Evolutionary conservation across 2,113 vertebrate genomes (phyloP).

Genomic region (Lethenteron reissneri): DNA sequence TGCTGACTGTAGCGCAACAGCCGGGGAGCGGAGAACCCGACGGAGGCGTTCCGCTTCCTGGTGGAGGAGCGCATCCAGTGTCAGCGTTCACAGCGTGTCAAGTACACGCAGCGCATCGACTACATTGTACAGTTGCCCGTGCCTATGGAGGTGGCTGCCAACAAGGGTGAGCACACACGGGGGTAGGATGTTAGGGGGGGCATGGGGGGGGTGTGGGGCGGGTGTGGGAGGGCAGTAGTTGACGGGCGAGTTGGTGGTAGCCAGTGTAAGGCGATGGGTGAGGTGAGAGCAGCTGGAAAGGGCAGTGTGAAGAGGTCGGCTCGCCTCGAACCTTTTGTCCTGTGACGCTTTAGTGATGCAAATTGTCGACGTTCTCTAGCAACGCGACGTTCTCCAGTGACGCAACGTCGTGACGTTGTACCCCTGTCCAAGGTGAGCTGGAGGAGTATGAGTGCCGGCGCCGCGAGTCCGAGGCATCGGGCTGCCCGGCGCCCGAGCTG

Average conservation of each 20-base stretch:
- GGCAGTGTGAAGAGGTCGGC: no score
- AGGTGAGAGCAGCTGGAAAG: no score
- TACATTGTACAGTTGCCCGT: conserved; percentile 91
- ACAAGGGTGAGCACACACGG: conserved; percentile 41
- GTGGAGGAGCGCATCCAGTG: conserved; percentile 92
- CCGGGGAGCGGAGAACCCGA: conserved; percentile 72
- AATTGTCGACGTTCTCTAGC: no score
- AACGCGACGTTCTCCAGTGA: no score
- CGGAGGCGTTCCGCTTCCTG: conserved; percentile 83
- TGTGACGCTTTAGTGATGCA: no score
- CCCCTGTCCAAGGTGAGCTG: conserved; percentile 43
- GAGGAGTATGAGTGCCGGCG: conserved; percentile 67
- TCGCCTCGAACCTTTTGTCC: no score
- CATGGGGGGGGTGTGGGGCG: background rate
- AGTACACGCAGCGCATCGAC: conserved; percentile 89
- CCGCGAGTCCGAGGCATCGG: conserved; percentile 56
- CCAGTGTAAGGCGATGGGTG: conserved; percentile 7
- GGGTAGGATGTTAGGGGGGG: background rate
- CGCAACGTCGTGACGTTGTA: no score
- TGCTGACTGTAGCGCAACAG: conserved; percentile 52
- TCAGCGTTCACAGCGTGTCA: conserved; percentile 81
- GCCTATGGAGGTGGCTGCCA: conserved; percentile 82
- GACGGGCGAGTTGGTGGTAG: conserved; percentile 10
- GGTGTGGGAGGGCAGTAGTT: background rate
- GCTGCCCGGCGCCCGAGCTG: conserved; percentile 34